phyloP scores from a whole-genome alignment of 1,140 invertebrate species.

The Aradophagus sp. region DNA sequence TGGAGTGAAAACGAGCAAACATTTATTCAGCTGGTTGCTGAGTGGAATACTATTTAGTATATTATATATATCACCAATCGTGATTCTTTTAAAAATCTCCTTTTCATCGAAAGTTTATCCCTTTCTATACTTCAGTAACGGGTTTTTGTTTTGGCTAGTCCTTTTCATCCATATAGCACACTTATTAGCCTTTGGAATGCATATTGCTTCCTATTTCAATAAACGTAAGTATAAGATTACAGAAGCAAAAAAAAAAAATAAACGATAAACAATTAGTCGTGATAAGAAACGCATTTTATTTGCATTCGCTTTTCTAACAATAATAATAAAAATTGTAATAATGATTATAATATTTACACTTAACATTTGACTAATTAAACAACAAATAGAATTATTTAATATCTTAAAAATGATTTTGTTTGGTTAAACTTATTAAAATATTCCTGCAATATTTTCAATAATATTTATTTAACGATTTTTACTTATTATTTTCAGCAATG shows the following conservation, averaged over 20 bases:
- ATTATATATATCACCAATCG: slow-evolving; percentile 62
- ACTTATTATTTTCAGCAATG: slow-evolving; percentile 42
- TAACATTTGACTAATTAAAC: too few species aligned
- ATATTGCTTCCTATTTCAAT: slow-evolving; percentile 65
- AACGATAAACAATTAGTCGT: too few species aligned
- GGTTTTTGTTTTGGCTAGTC: slow-evolving; percentile 69
- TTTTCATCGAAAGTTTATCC: slow-evolving; percentile 63
- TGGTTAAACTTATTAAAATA: too few species aligned
- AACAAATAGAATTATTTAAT: too few species aligned
- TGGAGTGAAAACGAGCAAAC: slow-evolving; percentile 65
- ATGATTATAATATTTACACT: too few species aligned
- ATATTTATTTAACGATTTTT: neutral
- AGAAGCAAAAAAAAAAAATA: slow-evolving; percentile 1
- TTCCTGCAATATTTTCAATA: too few species aligned
- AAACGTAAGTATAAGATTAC: slow-evolving; percentile 59
- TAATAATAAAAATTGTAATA: too few species aligned
- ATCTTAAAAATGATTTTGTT: too few species aligned
- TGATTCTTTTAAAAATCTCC: slow-evolving; percentile 65
- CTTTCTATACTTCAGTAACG: slow-evolving; percentile 67
- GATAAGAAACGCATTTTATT: too few species aligned
- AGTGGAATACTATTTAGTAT: slow-evolving; percentile 65
- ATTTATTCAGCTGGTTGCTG: slow-evolving; percentile 69
- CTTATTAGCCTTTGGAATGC: slow-evolving; percentile 68
- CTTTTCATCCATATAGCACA: slow-evolving; percentile 65
- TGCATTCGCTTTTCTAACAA: too few species aligned